These are phyloP conservation scores for Acleris sparsana DNA, from an alignment of 2,888 invertebrate species.

Conservation along the genomic window DNA sequence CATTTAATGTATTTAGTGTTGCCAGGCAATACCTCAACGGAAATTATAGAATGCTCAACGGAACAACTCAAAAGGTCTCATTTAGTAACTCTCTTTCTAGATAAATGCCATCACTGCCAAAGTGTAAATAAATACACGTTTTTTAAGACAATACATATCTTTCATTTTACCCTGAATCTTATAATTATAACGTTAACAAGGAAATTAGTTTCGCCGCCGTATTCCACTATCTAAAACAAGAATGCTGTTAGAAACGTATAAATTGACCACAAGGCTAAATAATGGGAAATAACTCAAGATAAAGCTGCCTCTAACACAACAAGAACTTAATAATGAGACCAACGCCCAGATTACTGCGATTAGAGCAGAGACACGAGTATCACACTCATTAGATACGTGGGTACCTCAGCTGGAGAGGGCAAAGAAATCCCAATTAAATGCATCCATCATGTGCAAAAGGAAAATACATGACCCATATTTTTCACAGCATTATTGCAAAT, in stretches of 20 bases:
- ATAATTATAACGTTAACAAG: not conserved
- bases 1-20: constrained; percentile 12
- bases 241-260: not conserved
- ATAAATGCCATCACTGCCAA: constrained; percentile 82
- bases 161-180: constrained; percentile 18
- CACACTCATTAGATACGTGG: not conserved
- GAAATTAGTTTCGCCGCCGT: no score
- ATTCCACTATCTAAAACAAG: not conserved
- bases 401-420: no score
- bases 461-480: no score
- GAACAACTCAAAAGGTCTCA: constrained; percentile 68
- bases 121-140: constrained; percentile 80
- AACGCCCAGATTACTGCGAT: constrained; percentile 2
- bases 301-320: not conserved
- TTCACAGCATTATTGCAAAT: no score
- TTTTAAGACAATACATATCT: constrained; percentile 47
- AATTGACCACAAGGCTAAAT: not conserved
- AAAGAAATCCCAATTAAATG: no score
- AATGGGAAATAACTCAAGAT: not conserved
- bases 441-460: no score
- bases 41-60: constrained; percentile 61
- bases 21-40: constrained; percentile 21
- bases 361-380: not conserved
- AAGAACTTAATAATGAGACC: not conserved
- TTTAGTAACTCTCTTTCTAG: constrained; percentile 81